Evolutionary conservation across 1,140 invertebrate species (phyloP).

Genomic region (Cylas formicarius): DNA sequence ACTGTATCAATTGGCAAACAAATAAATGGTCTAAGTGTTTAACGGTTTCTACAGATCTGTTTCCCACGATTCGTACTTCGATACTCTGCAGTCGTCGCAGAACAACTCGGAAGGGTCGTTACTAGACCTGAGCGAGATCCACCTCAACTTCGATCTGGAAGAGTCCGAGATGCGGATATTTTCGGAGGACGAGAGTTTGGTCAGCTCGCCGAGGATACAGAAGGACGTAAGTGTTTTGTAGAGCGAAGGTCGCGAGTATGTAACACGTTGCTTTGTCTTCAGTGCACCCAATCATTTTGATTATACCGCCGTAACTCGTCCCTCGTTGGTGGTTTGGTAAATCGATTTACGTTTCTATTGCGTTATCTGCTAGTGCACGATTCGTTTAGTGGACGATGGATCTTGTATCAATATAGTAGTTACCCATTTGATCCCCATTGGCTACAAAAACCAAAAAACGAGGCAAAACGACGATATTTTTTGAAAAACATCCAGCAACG

Average conservation of each 20-base stretch:
- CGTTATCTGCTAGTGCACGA: constrained; percentile 1
- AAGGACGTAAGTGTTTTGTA: constrained; percentile 37
- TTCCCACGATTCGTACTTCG: constrained; percentile 90
- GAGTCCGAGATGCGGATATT: constrained; percentile 80
- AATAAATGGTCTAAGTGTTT: no score
- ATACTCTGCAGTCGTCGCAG: constrained; percentile 52
- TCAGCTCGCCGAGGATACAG: constrained; percentile 47
- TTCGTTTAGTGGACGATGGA: background rate
- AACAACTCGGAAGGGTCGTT: constrained; percentile 43
- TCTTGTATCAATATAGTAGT: background rate
- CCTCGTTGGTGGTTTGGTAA: constrained; percentile 10
- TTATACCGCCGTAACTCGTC: background rate
- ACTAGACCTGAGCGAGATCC: constrained; percentile 71
- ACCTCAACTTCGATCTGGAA: constrained; percentile 74
- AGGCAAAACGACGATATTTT: no score
- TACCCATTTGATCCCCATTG: no score
- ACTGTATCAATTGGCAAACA: no score
- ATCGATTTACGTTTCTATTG: constrained; percentile 1
- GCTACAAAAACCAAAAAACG: no score
- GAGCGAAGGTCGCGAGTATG: no score
- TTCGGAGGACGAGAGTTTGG: constrained; percentile 70
- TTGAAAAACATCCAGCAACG: no score
- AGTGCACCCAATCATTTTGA: constrained; percentile 14
- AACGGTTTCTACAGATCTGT: constrained; percentile 59
- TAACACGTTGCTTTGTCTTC: constrained; percentile 1